These are phyloP conservation scores for Tetrapedia diversipes DNA, from an alignment of 2,888 invertebrate genomes.

Conservation along the genomic window DNA sequence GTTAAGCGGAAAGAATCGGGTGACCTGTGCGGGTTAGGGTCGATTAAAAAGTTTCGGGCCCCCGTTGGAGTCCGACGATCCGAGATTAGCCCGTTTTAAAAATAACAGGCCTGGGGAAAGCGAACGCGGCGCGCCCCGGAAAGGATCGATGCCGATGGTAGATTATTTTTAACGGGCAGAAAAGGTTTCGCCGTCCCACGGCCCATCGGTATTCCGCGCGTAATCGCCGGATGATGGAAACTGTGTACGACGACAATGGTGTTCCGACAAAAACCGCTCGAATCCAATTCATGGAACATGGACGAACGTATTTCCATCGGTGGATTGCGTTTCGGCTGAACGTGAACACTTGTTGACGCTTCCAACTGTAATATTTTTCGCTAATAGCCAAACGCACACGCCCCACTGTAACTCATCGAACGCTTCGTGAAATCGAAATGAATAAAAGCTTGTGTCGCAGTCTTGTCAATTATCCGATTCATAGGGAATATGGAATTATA, in stretches of 20 bases:
- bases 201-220: conserved; percentile 11
- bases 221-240: conserved; percentile 13
- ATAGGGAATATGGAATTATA: too few species aligned
- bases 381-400: too few species aligned
- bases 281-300: background rate
- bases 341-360: background rate
- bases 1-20: background rate
- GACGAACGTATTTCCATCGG: background rate
- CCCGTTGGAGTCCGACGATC: background rate
- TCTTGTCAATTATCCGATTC: too few species aligned
- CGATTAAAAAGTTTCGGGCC: background rate
- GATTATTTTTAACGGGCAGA: conserved; percentile 28
- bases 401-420: too few species aligned
- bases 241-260: too few species aligned
- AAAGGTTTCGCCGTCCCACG: background rate
- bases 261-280: background rate
- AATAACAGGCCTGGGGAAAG: conserved; percentile 5
- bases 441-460: too few species aligned
- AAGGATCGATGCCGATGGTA: background rate
- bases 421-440: too few species aligned
- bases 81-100: conserved; percentile 5
- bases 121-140: background rate
- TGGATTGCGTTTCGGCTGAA: background rate
- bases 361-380: too few species aligned
- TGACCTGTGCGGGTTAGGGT: too few species aligned